Base-by-base conservation (phyloP, 2,113 vertebrate genomes). In the Penelope pileata region DNA sequence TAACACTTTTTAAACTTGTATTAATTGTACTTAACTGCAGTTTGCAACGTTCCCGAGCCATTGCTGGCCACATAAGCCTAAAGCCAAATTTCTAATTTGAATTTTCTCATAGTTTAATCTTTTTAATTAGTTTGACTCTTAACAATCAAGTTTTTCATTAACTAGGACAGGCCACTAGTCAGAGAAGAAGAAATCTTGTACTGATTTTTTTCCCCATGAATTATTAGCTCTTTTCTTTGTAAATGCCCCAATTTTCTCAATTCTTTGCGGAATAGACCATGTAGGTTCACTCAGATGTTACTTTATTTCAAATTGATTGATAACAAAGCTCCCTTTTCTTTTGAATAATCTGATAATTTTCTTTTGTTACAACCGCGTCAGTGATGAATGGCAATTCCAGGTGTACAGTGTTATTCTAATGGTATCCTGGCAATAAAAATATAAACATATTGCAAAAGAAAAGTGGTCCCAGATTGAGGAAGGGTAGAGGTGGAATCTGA, bases 71-170 rank as follows among this genome's bases (percentile, higher is more conserved):
- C 56, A 3, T 53, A 93, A 93, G 93, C 95, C 94, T 95, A 93
- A 91, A 95, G 95, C 88, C 88, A 91, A 81, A 93, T 88, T 93
- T 95, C 86, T 94, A 86, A 95, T 97, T 96, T 94, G 75, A 86
- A 91, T 93, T 90, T 93, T 51, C 36, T 93, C 32, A 9, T 93
- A 92, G 90, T 96, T 91, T 91, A 91, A 91, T 96, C 59, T 81
- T 86, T 93, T 93, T 91, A 94, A 93, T 93, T 93, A 91, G 96
- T 92, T 90, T 94, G 68, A 94, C 47, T 88, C 58, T 84, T 91
- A 92, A 66, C 82, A 79, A 75, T 88, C 88, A 90, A 77, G 45
- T 91, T 89, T 93, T 88, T 93, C 83, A 82, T 96, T 97, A 93
- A 94, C n/a, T 95, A 77, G 92, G 91, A 69, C 89, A 91, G 54